Conservation (phyloP, 1,140 invertebrate genomes). For the Delia radicum region DNA sequence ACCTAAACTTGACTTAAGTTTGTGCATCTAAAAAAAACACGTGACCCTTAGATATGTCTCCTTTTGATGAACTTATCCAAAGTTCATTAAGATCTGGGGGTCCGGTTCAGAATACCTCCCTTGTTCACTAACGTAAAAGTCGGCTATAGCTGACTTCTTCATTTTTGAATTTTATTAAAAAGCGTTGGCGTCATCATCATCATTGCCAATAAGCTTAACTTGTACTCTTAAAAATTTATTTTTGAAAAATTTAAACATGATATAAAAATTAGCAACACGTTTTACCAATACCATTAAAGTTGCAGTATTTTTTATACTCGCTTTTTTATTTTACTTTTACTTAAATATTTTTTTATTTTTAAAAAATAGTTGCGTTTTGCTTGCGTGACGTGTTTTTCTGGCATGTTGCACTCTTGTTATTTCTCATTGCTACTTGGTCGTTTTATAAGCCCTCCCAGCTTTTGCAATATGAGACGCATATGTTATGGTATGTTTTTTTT, state of each 20-base stretch:
- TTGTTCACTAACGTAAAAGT: not conserved
- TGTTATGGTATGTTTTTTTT: not conserved
- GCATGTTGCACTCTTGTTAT: constrained; percentile 14
- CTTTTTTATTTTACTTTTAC: not conserved
- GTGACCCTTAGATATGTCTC: too few species aligned
- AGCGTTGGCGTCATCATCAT: not conserved
- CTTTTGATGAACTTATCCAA: too few species aligned
- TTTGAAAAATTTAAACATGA: not conserved
- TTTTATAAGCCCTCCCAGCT: not conserved
- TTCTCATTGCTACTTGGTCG: not conserved
- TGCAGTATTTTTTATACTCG: not conserved
- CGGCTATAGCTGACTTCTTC: not conserved
- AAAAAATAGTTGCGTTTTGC: not conserved
- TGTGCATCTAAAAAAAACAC: too few species aligned
- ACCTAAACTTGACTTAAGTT: too few species aligned
- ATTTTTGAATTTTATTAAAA: not conserved
- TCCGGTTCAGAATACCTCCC: too few species aligned
- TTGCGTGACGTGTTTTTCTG: constrained; percentile 20
- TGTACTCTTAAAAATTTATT: not conserved
- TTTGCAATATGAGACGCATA: not conserved
- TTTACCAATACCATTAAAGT: not conserved
- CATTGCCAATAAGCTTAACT: not conserved
- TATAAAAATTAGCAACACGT: not conserved
- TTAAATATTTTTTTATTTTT: not conserved
- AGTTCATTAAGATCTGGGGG: too few species aligned